A percentile compares a stretch with the other conserved stretches of the same genome.
Evolutionary conservation across 1,140 invertebrate species (phyloP).

Genomic region (Euwallacea fornicatus): DNA sequence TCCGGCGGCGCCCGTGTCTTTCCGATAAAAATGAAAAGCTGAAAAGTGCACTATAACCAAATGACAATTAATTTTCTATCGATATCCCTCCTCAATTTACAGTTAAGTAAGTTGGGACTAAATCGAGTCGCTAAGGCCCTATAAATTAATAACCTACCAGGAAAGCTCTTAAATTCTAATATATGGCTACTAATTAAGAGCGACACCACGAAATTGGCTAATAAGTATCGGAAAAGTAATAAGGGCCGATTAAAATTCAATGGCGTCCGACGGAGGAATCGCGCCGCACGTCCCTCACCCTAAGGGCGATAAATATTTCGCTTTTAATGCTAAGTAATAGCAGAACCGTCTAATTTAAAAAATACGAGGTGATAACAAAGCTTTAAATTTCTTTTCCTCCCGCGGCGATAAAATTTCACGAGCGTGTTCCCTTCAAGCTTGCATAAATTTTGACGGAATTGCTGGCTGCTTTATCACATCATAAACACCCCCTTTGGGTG

Average conservation of each 20-base stretch:
- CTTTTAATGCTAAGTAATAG: constrained; percentile 38
- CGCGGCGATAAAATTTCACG: constrained; percentile 40
- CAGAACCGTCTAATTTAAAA: constrained; percentile 35
- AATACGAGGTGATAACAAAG: constrained; percentile 41
- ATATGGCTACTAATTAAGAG: background rate
- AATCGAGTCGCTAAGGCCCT: too few species aligned
- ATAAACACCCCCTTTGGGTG: constrained; percentile 32
- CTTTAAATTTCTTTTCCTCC: constrained; percentile 36
- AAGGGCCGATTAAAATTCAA: constrained; percentile 26
- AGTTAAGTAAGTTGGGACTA: too few species aligned
- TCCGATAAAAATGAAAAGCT: too few species aligned
- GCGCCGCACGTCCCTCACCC: background rate
- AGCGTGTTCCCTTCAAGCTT: constrained; percentile 34
- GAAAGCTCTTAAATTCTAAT: too few species aligned
- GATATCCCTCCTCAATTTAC: too few species aligned
- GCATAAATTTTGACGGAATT: constrained; percentile 42
- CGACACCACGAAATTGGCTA: background rate
- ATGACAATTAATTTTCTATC: too few species aligned
- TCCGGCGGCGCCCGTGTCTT: too few species aligned
- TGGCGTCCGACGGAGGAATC: constrained; percentile 3
- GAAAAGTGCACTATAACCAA: too few species aligned
- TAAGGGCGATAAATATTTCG: constrained; percentile 31
- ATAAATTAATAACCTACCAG: too few species aligned
- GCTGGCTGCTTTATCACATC: constrained; percentile 29
- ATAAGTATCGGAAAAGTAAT: constrained; percentile 11